Conservation (phyloP, 2,888 invertebrate species). For the Bruchidius siliquastri region DNA sequence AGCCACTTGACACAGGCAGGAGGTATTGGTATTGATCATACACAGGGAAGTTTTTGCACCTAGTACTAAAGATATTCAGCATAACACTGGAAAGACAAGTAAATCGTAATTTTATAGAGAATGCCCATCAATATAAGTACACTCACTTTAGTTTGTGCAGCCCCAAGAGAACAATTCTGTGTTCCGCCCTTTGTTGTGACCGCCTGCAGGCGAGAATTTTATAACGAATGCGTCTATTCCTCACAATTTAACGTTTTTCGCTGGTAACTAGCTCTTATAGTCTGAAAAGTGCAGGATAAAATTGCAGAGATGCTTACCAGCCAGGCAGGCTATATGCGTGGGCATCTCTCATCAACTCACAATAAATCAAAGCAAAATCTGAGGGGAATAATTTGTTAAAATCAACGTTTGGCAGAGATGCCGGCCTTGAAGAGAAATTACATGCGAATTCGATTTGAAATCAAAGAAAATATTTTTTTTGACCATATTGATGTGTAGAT, state of each 20-base stretch:
- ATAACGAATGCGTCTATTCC: not conserved
- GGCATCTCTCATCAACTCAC: not conserved
- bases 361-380: not conserved
- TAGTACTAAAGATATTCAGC: too few species aligned
- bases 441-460: too few species aligned
- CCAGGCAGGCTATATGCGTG: not conserved
- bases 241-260: not conserved
- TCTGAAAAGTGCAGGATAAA: not conserved
- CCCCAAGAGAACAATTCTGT: not conserved
- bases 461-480: too few species aligned
- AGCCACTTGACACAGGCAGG: too few species aligned
- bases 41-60: too few species aligned
- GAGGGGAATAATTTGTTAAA: not conserved
- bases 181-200: not conserved
- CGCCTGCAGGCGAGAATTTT: not conserved
- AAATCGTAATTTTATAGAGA: too few species aligned
- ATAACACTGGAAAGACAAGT: too few species aligned
- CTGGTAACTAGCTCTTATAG: not conserved
- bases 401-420: too few species aligned
- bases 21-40: too few species aligned
- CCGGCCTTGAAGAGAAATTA: too few species aligned
- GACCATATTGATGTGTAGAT: too few species aligned
- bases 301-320: not conserved
- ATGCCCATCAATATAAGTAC: too few species aligned
- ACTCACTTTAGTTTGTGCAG: not conserved